phyloP scores from a whole-genome alignment of 2,888 invertebrate species.

The Xanthorhoe designata region DNA sequence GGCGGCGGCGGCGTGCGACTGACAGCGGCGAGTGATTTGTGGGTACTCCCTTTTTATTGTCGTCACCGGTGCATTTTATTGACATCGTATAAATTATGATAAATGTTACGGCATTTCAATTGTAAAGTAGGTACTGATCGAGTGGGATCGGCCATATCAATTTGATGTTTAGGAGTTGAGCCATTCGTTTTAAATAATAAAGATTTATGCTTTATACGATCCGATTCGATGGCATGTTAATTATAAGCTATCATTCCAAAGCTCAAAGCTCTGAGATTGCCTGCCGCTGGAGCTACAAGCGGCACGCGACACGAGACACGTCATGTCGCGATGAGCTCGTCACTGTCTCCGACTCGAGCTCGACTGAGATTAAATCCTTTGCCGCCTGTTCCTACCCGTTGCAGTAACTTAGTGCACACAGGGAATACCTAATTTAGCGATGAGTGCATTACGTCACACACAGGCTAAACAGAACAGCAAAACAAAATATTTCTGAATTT shows the following conservation, averaged over 20 bases:
- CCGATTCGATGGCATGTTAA: background rate
- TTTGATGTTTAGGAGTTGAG: no score
- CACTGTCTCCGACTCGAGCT: background rate
- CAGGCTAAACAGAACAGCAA: constrained; percentile 8
- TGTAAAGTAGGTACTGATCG: constrained; percentile 15
- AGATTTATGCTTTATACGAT: background rate
- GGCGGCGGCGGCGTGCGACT: constrained; percentile 7
- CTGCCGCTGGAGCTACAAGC: background rate
- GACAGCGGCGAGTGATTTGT: constrained; percentile 34
- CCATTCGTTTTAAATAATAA: no score
- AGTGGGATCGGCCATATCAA: constrained; percentile 12
- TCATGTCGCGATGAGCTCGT: background rate
- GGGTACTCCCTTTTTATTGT: constrained; percentile 20
- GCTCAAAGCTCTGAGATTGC: background rate
- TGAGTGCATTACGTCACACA: constrained; percentile 8
- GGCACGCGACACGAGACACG: background rate
- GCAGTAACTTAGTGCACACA: constrained; percentile 8
- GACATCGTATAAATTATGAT: constrained; percentile 35
- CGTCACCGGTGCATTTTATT: constrained; percentile 47
- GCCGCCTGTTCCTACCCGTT: constrained; percentile 11
- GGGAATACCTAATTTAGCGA: constrained; percentile 16
- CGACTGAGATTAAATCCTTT: constrained; percentile 14
- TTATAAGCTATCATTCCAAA: background rate
- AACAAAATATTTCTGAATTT: background rate
- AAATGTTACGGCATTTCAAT: constrained; percentile 27